Evolutionary conservation across 1,140 invertebrate genomes (phyloP), one percentile per base, ranked within the genome.

Genomic region (Helicorthomorpha holstii): DNA sequence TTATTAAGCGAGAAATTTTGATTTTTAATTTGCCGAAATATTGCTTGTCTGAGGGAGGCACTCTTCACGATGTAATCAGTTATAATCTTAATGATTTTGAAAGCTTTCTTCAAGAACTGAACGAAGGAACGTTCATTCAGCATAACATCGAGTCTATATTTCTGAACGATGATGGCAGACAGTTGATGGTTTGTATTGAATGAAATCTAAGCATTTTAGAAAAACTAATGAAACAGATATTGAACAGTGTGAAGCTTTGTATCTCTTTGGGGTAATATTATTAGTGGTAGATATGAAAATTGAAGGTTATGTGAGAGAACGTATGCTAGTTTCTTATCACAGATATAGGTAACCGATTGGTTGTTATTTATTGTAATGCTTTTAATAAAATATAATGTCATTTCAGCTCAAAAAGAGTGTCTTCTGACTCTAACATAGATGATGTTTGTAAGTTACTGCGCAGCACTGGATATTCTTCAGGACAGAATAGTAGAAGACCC

Each of bases 361-460:
- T 19, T 19, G 12, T 12, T 41, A 41, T 41, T 41, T 12, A 41
- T 41, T 41, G 12, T 12, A 41, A 19, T 41, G 38, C 12, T 41
- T 12, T 41, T 41, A 12, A 12, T 12, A 12, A 41, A 12, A 12
- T 12, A 41, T 41, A 12, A 19, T 12, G 12, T 12, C 38, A 41
- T 12, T 46, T 10, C 44, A 72, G 68, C 62, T 70, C 68, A 49
- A 67, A 69, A 58, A 74, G 79, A 65, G 81, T 80, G 45, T 80
- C 81, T 57, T 79, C 79, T 51, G 83, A 87, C 59, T 89, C 83
- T 19, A 86, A 86, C 69, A 80, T 97, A 46, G 92, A 98, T 70
- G 90, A 95, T 71, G 85, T 97, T n/a, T 96, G 91, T 63, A 87
- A 91, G 70, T 69, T 98, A 22, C 66, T 97, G 3, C 71, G 92